A percentile compares a stretch with the other conserved stretches of the same genome.
phyloP scores from a whole-genome alignment of 2,113 vertebrate genomes.

The Axis porcinus region DNA sequence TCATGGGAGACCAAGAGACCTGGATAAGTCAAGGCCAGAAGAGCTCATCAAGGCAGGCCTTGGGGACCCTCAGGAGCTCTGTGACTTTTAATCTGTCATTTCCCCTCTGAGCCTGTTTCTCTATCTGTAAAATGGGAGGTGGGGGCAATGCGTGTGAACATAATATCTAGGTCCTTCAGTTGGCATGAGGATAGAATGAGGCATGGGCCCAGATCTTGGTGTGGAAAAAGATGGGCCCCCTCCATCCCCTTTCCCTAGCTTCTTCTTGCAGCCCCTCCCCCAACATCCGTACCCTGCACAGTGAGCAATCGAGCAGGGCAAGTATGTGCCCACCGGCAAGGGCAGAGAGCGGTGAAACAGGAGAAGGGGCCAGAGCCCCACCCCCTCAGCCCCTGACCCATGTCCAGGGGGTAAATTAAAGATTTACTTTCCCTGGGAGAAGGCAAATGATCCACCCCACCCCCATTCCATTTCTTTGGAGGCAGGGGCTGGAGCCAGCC shows the following conservation, averaged over 20 bases:
- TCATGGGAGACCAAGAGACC: neutral
- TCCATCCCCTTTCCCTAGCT: neutral
- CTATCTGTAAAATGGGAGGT: neutral
- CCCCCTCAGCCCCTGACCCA: neutral
- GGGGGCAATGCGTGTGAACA: neutral
- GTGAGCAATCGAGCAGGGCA: neutral
- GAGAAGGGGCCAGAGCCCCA: neutral
- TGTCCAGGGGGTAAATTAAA: slow-evolving; percentile 26
- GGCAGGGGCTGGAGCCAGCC: neutral
- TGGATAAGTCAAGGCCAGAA: neutral
- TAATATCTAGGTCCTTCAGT: neutral
- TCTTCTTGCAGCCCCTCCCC: neutral
- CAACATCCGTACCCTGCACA: neutral
- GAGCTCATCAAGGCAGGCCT: neutral
- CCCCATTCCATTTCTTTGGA: neutral
- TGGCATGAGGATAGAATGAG: neutral
- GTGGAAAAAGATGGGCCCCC: neutral
- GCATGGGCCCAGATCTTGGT: neutral
- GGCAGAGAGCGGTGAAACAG: neutral
- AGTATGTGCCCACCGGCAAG: neutral
- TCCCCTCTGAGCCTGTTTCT: neutral
- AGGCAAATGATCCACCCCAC: neutral
- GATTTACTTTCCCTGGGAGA: slow-evolving; percentile 39
- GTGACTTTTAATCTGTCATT: neutral
- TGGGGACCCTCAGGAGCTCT: neutral